These are phyloP conservation scores for Haliaeetus leucogaster DNA, from an alignment of 2,113 vertebrate genomes.

Conservation along the genomic window DNA sequence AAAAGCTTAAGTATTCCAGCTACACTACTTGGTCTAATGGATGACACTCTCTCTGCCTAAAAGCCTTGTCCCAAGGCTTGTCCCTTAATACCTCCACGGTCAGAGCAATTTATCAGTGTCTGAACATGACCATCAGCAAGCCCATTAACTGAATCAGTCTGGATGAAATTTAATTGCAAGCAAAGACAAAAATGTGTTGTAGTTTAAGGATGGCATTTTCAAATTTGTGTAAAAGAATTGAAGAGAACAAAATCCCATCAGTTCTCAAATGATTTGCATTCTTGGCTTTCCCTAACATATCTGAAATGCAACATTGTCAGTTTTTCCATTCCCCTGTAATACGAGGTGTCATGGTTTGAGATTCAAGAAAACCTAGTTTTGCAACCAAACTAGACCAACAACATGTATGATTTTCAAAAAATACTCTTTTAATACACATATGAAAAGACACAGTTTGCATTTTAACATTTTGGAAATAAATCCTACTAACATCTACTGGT, in stretches of 20 bases:
- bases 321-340: background rate
- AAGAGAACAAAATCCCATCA: background rate
- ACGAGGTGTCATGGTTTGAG: background rate
- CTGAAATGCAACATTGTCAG: background rate
- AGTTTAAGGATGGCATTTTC: slow-evolving; percentile 7
- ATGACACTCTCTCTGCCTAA: background rate
- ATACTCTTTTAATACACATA: background rate
- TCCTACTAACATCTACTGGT: background rate
- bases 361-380: background rate
- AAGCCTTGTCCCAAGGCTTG: background rate
- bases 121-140: background rate
- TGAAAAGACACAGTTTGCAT: background rate
- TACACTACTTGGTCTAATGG: background rate
- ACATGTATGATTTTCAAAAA: background rate
- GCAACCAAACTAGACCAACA: background rate
- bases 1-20: background rate
- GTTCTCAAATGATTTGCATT: slow-evolving; percentile 4
- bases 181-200: background rate
- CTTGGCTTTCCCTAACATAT: background rate
- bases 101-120: background rate
- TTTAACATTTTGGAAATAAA: background rate
- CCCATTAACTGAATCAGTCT: background rate
- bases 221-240: background rate
- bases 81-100: background rate
- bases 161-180: slow-evolving; percentile 11